A percentile compares a stretch with the other conserved stretches of the same genome.
Conservation (phyloP, 2,113 vertebrate species). For the Antigone vipio region DNA sequence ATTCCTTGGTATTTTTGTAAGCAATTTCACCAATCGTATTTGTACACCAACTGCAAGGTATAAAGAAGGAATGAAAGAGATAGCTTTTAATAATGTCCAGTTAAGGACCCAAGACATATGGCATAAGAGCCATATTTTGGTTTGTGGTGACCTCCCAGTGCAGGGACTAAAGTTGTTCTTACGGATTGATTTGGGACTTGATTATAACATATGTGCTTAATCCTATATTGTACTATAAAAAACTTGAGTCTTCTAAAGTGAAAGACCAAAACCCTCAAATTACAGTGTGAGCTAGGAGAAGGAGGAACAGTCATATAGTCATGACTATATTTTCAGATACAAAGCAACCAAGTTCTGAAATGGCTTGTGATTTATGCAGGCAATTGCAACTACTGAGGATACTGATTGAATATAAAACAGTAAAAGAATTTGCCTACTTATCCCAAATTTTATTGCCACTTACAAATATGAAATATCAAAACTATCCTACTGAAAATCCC, state of each 20-base stretch:
- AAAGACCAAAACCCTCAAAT: not conserved
- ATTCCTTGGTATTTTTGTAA: not conserved
- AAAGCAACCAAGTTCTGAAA: not conserved
- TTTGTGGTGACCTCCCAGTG: not conserved
- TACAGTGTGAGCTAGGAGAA: not conserved
- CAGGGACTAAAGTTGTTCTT: not conserved
- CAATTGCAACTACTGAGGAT: not conserved
- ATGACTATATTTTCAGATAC: not conserved
- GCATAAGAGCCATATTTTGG: not conserved
- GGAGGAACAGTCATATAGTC: not conserved
- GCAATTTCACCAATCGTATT: not conserved
- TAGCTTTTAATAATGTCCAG: not conserved
- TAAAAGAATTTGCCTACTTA: not conserved
- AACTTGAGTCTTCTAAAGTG: not conserved
- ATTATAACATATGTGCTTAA: not conserved
- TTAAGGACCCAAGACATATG: not conserved
- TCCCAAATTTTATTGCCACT: not conserved
- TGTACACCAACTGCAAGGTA: not conserved
- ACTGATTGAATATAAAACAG: not conserved
- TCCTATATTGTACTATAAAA: not conserved
- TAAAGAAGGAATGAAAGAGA: not conserved
- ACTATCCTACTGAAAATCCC: not conserved
- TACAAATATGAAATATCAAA: not conserved
- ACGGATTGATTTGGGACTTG: not conserved
- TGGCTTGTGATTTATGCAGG: not conserved